Conservation (phyloP, 2,888 invertebrate genomes). For the Patella depressa region DNA sequence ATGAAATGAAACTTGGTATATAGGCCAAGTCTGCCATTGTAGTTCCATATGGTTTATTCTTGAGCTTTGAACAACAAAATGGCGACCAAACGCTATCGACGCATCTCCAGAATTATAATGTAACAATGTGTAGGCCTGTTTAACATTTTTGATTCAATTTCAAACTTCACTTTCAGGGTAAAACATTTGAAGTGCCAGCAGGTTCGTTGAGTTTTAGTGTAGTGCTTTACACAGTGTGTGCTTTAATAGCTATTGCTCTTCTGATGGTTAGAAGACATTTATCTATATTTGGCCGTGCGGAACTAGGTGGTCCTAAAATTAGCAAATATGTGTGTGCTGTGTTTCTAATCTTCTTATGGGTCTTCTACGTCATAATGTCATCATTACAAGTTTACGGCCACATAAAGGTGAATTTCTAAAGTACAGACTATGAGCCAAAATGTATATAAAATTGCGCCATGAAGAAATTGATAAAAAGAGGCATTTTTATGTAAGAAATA, state of each 20-base stretch:
- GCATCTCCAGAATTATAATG: too few relatives aligned
- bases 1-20: too few relatives aligned
- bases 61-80: too few relatives aligned
- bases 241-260: constrained; percentile 72
- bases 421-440: too few relatives aligned
- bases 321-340: constrained; percentile 70
- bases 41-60: too few relatives aligned
- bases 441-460: too few relatives aligned
- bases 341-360: constrained; percentile 73
- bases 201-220: constrained; percentile 73
- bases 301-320: constrained; percentile 74
- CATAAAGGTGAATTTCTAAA: constrained; percentile 37
- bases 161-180: constrained; percentile 51
- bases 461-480: too few relatives aligned
- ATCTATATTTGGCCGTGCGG: constrained; percentile 73
- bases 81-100: too few relatives aligned
- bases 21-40: too few relatives aligned
- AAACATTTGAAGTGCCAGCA: constrained; percentile 65
- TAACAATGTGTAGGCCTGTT: too few relatives aligned
- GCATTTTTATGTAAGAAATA: too few relatives aligned
- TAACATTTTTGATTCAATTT: too few relatives aligned
- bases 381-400: constrained; percentile 49
- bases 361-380: constrained; percentile 73
- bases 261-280: constrained; percentile 73
- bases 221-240: constrained; percentile 73